Conservation (phyloP, 2,888 invertebrate species). For the Xanthia icteritia region DNA sequence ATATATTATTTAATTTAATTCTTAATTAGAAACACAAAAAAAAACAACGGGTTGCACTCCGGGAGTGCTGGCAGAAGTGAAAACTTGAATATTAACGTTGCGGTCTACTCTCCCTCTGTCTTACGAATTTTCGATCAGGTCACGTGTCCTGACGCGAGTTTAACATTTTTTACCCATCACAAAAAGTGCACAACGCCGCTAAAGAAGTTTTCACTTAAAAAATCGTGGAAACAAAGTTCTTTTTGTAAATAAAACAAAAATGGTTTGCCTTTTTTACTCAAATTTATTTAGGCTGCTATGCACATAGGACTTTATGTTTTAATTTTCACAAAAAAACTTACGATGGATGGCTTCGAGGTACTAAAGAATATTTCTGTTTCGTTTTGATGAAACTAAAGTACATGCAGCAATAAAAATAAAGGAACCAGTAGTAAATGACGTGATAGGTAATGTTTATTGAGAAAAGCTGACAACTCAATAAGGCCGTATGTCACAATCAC, state of each 20-base stretch:
- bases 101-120: too few relatives aligned
- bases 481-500: conserved; percentile 3
- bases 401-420: conserved; percentile 5
- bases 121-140: too few relatives aligned
- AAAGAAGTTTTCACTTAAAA: too few relatives aligned
- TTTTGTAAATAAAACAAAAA: neutral
- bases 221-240: too few relatives aligned
- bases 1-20: neutral
- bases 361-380: neutral
- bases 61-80: too few relatives aligned
- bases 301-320: neutral
- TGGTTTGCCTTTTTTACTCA: neutral
- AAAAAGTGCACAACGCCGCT: too few relatives aligned
- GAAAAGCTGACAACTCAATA: conserved; percentile 24
- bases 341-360: too few relatives aligned
- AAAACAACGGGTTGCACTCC: too few relatives aligned
- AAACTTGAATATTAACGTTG: too few relatives aligned
- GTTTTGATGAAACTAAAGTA: conserved; percentile 1
- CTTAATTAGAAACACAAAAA: neutral
- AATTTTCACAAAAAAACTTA: neutral
- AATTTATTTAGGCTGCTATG: neutral
- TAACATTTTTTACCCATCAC: too few relatives aligned
- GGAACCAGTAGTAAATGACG: conserved; percentile 21
- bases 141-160: too few relatives aligned
- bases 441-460: conserved; percentile 28